Conservation (phyloP, 2,888 invertebrate genomes). For the Acanthosepion lycidas region DNA sequence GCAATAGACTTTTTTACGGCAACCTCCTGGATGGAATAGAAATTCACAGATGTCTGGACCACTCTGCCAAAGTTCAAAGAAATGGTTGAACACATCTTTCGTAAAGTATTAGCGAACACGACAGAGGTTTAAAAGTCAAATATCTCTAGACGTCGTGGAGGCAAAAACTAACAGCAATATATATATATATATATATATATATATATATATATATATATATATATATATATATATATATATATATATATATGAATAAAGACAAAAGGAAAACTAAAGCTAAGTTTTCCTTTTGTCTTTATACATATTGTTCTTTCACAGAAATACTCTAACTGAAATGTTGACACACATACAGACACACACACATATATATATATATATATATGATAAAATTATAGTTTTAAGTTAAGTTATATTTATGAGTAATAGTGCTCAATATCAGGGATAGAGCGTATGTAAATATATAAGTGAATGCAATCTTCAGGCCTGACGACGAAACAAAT, state of each 20-base stretch:
- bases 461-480: too few relatives aligned
- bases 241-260: background rate
- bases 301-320: too few relatives aligned
- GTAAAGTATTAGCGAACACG: background rate
- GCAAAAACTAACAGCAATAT: background rate
- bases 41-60: slow-evolving; percentile 22
- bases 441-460: too few relatives aligned
- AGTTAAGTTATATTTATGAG: too few relatives aligned
- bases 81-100: background rate
- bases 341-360: too few relatives aligned
- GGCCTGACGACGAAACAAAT: too few relatives aligned
- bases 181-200: background rate
- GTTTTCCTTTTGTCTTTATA: too few relatives aligned
- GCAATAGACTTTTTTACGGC: background rate
- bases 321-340: too few relatives aligned
- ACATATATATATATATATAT: too few relatives aligned
- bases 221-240: background rate
- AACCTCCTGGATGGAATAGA: background rate
- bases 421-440: too few relatives aligned
- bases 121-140: background rate
- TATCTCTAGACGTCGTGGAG: background rate
- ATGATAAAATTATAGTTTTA: too few relatives aligned
- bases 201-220: background rate
- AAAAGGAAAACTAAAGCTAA: background rate
- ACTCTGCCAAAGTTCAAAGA: background rate